Conservation (phyloP, 2,113 vertebrate species). For the Pollimyrus isidori region DNA sequence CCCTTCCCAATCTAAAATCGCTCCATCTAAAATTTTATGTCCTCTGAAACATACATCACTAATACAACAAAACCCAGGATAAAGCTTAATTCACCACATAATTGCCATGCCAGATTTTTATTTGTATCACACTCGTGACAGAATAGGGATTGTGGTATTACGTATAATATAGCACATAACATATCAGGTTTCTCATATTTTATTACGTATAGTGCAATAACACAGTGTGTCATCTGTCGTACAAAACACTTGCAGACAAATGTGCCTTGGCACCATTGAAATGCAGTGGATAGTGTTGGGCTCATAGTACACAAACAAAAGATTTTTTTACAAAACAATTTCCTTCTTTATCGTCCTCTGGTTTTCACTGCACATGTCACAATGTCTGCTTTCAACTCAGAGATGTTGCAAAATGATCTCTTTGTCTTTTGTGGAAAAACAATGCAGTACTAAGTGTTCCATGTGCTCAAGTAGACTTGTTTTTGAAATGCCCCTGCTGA, state of each 20-base stretch:
- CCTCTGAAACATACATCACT: background rate
- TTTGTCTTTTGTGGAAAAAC: conserved; percentile 9
- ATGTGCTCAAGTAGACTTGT: background rate
- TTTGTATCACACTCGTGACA: background rate
- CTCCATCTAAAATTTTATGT: background rate
- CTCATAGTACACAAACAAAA: background rate
- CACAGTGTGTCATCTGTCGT: background rate
- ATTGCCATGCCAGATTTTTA: background rate
- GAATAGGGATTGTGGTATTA: background rate
- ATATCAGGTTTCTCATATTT: background rate
- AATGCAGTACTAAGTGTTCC: background rate
- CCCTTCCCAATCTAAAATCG: background rate
- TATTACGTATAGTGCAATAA: background rate
- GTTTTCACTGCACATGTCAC: background rate
- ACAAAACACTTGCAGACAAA: background rate
- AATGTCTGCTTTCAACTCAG: background rate
- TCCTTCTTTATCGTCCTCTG: background rate
- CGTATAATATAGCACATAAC: background rate
- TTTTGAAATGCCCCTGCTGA: background rate
- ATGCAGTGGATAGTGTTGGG: background rate
- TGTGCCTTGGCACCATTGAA: background rate
- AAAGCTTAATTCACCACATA: background rate
- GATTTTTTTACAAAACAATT: background rate
- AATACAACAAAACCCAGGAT: background rate
- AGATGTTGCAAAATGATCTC: background rate